Conservation (phyloP, 2,113 vertebrate genomes). For the Carettochelys insculpta region DNA sequence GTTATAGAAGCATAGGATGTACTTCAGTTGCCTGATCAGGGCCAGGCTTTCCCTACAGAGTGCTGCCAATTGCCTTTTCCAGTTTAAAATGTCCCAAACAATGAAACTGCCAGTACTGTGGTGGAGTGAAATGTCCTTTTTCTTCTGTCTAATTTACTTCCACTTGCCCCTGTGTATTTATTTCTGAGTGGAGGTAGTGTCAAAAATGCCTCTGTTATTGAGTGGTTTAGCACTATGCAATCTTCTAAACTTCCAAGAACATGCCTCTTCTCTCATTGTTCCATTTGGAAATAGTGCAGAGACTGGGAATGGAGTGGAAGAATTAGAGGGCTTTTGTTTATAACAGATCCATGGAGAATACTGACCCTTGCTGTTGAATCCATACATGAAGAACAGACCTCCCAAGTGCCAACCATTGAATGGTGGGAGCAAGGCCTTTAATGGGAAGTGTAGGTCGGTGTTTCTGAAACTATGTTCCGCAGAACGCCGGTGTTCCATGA, state of each 20-base stretch:
- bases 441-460: too few relatives aligned
- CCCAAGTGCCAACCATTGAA: neutral
- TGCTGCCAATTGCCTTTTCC: fast-evolving
- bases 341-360: neutral
- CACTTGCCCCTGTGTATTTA: neutral
- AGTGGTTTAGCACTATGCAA: neutral
- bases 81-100: neutral
- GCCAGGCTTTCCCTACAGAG: neutral
- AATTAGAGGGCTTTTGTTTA: neutral
- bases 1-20: neutral
- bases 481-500: too few relatives aligned
- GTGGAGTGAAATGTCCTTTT: too few relatives aligned
- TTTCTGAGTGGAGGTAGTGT: neutral
- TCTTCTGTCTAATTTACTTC: neutral
- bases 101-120: neutral
- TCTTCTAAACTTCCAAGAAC: neutral
- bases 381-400: neutral
- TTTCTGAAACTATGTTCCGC: too few relatives aligned
- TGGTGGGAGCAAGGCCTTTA: neutral
- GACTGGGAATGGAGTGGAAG: neutral
- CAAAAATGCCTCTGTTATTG: neutral
- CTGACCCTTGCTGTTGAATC: neutral
- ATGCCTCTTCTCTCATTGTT: neutral
- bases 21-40: fast-evolving
- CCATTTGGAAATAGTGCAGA: neutral